Evolutionary conservation across 2,888 invertebrate genomes (phyloP).

Genomic region (Torymus texanus): DNA sequence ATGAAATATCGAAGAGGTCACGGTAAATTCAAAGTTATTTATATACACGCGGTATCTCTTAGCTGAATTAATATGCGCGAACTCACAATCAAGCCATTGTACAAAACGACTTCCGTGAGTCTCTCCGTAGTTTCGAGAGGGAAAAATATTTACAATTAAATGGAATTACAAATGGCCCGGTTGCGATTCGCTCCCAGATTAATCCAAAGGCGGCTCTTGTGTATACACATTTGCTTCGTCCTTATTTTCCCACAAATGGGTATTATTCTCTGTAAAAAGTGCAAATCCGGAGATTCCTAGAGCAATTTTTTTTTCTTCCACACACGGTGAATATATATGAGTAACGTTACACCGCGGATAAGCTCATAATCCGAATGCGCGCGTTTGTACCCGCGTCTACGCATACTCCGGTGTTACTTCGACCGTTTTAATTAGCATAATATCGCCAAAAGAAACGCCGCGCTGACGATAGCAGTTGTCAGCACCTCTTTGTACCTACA

Average conservation of each 20-base stretch:
- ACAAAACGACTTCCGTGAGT: background rate
- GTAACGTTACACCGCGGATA: slow-evolving; percentile 5
- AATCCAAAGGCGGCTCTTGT: slow-evolving; percentile 1
- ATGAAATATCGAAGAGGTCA: background rate
- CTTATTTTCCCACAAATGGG: slow-evolving; percentile 22
- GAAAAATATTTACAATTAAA: slow-evolving; percentile 30
- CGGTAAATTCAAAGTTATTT: background rate
- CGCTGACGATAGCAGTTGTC: background rate
- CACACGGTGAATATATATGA: no score
- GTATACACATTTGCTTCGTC: background rate
- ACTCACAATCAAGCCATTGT: slow-evolving; percentile 17
- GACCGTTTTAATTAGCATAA: slow-evolving; percentile 43
- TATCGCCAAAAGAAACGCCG: slow-evolving; percentile 36
- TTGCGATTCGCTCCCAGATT: background rate
- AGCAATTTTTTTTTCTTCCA: background rate
- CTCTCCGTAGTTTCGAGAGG: background rate
- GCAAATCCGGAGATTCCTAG: slow-evolving; percentile 25
- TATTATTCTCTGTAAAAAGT: slow-evolving; percentile 17
- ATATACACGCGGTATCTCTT: background rate
- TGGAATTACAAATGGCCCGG: slow-evolving; percentile 19
- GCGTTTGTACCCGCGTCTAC: background rate
- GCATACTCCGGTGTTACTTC: slow-evolving; percentile 28
- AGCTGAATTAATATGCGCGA: slow-evolving; percentile 7
- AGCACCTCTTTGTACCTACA: no score
- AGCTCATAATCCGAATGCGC: slow-evolving; percentile 30